phyloP scores from a whole-genome alignment of 2,113 vertebrate species.

The Lathamus discolor region DNA sequence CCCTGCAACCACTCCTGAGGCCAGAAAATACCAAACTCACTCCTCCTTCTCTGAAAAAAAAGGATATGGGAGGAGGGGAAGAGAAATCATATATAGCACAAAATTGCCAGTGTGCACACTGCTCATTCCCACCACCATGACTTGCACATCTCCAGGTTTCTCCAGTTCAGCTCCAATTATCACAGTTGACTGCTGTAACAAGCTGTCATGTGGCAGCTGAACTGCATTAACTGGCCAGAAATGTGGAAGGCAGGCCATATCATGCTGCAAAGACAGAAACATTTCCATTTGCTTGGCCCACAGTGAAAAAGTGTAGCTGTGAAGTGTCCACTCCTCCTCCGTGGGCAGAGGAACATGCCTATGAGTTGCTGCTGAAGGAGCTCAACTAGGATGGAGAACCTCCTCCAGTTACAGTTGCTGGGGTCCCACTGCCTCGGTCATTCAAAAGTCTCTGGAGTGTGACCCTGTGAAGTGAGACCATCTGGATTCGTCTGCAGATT shows the following conservation, averaged over 20 bases:
- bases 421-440: accelerated
- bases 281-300: background rate
- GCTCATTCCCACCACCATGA: background rate
- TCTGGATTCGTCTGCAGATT: background rate
- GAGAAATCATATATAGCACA: background rate
- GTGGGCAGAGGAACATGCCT: background rate
- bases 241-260: background rate
- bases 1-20: background rate
- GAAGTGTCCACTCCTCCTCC: background rate
- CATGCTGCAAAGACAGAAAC: background rate
- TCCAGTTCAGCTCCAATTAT: background rate
- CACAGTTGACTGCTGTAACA: background rate
- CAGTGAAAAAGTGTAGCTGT: background rate
- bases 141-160: background rate
- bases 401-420: background rate
- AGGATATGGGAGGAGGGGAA: background rate
- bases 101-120: accelerated
- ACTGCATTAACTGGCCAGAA: background rate
- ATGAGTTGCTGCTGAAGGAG: background rate
- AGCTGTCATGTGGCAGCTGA: background rate
- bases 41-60: background rate
- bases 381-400: background rate
- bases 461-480: background rate
- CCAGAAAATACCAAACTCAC: background rate
- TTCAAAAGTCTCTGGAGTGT: background rate